Conservation (phyloP, 2,888 invertebrate genomes). For the Lithophane ornitopus region DNA sequence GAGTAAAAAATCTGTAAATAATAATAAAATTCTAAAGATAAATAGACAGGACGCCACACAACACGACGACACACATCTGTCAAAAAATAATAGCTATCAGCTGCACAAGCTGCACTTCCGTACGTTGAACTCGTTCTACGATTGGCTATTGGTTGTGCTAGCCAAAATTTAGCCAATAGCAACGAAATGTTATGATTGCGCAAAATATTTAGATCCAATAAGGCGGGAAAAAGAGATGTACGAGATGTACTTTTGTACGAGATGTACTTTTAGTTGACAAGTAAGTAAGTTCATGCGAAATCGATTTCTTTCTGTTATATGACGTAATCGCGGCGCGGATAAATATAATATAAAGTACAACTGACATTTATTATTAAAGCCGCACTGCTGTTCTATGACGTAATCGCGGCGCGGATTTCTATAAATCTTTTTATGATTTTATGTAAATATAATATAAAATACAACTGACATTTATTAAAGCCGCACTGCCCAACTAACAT, state of each 20-base stretch:
- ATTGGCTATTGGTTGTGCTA: constrained; percentile 65
- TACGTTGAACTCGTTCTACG: constrained; percentile 68
- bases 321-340: no score
- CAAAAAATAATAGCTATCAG: constrained; percentile 70
- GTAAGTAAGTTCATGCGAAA: not conserved
- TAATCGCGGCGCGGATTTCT: no score
- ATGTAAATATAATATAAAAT: no score
- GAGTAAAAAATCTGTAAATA: constrained; percentile 79
- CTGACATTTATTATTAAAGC: not conserved
- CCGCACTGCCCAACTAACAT: no score
- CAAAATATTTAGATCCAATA: constrained; percentile 63
- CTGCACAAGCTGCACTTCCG: constrained; percentile 76
- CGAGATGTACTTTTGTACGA: constrained; percentile 14
- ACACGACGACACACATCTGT: constrained; percentile 77
- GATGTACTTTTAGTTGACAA: constrained; percentile 22
- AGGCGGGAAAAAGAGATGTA: constrained; percentile 62
- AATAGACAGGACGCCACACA: constrained; percentile 85
- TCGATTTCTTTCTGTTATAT: no score
- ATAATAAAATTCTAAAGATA: constrained; percentile 81
- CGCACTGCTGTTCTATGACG: no score
- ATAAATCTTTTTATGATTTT: not conserved
- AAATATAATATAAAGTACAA: no score
- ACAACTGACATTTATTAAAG: not conserved
- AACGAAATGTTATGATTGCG: constrained; percentile 41
- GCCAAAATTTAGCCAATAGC: constrained; percentile 62